These are phyloP conservation scores for Balaeniceps rex DNA, from an alignment of 2,113 vertebrate genomes.

Conservation along the genomic window DNA sequence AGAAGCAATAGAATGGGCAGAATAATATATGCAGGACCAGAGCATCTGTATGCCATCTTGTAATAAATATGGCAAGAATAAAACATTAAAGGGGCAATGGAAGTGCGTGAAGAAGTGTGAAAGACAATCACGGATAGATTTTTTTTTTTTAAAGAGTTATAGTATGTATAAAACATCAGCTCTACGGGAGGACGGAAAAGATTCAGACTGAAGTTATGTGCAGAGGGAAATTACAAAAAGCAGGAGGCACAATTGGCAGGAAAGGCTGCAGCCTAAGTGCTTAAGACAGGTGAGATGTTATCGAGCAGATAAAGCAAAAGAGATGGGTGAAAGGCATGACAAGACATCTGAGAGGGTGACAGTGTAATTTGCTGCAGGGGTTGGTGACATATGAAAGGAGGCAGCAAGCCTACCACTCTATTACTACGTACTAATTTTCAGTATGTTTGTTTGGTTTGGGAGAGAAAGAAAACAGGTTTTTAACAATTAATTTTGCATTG, in stretches of 20 bases:
- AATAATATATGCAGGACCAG: background rate
- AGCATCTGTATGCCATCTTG: background rate
- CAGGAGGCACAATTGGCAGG: background rate
- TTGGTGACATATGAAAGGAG: background rate
- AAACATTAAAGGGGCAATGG: background rate
- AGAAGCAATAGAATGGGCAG: background rate
- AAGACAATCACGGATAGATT: background rate
- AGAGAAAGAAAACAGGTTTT: background rate
- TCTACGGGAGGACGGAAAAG: background rate
- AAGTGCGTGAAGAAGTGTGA: background rate
- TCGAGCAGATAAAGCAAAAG: background rate
- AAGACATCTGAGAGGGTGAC: background rate
- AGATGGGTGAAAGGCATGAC: background rate
- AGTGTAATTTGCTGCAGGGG: background rate
- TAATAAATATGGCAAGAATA: slow-evolving; percentile 22
- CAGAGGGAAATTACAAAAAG: background rate
- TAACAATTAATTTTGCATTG: background rate
- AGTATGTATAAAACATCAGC: background rate
- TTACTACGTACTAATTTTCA: background rate
- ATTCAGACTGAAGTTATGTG: background rate
- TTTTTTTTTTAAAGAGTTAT: background rate
- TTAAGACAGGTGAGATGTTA: background rate
- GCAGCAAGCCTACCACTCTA: background rate
- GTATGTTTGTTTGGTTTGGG: background rate
- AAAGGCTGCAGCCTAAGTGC: slow-evolving; percentile 2